phyloP scores from a whole-genome alignment of 1,140 invertebrate genomes.

The Drosophila nannoptera region DNA sequence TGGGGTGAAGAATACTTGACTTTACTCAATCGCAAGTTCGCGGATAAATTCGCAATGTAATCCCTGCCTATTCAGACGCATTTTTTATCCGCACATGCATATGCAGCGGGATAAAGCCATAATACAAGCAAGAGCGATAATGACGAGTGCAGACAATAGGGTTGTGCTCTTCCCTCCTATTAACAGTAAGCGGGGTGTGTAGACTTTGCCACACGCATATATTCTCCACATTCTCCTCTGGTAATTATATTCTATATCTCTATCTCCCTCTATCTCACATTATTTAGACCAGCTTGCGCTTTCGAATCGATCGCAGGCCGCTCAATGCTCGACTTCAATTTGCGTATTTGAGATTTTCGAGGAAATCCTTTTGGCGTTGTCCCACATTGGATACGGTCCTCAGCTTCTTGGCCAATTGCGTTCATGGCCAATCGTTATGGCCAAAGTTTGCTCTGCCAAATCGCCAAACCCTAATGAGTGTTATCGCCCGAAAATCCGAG shows the following conservation, averaged over 20 bases:
- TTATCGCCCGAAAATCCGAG: conserved; percentile 57
- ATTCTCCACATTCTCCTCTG: too few species aligned
- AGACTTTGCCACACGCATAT: too few species aligned
- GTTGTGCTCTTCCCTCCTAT: not conserved
- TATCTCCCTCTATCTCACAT: too few species aligned
- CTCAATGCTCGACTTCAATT: too few species aligned
- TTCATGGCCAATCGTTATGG: conserved; percentile 67
- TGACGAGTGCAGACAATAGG: not conserved
- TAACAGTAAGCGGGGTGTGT: not conserved
- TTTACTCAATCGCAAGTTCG: too few species aligned
- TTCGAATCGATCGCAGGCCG: not conserved
- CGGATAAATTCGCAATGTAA: not conserved
- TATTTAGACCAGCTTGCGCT: not conserved
- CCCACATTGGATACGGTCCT: not conserved
- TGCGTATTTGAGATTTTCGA: not conserved
- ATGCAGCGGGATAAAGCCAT: not conserved
- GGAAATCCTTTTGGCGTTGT: not conserved
- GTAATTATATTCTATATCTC: too few species aligned
- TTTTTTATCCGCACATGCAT: not conserved
- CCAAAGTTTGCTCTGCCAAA: conserved; percentile 54
- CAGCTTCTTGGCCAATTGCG: conserved; percentile 29
- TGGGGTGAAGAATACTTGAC: too few species aligned
- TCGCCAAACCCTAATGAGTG: conserved; percentile 67
- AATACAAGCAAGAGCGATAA: not conserved
- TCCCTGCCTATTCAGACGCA: not conserved